Conservation (phyloP, 2,113 vertebrate genomes). For the Daubentonia madagascariensis region DNA sequence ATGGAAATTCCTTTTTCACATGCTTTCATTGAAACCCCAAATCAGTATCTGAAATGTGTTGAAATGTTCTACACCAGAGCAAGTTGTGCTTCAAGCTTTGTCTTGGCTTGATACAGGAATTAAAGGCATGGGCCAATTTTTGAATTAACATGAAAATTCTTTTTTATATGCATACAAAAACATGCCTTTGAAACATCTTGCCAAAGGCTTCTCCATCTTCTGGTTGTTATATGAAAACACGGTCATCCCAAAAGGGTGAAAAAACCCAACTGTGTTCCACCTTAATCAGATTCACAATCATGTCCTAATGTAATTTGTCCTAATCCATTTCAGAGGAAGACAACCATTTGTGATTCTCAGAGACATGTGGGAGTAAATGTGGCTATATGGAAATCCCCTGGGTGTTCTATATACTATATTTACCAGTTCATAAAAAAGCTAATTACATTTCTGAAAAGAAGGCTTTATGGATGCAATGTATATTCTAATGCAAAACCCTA, state of each 20-base stretch:
- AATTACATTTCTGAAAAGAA: slow-evolving; percentile 91
- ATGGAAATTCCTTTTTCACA: slow-evolving; percentile 78
- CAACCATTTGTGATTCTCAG: slow-evolving; percentile 97
- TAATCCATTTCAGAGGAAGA: slow-evolving; percentile 97
- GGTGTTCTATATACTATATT: slow-evolving; percentile 93
- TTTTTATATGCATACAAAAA: slow-evolving; percentile 80
- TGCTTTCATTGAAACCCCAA: slow-evolving; percentile 76
- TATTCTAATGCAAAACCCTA: slow-evolving; percentile 70
- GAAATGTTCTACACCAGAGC: slow-evolving; percentile 63
- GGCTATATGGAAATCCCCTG: slow-evolving; percentile 91
- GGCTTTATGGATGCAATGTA: slow-evolving; percentile 67
- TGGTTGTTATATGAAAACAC: slow-evolving; percentile 89
- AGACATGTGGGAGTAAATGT: slow-evolving; percentile 93
- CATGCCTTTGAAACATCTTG: slow-evolving; percentile 86
- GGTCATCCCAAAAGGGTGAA: slow-evolving; percentile 87
- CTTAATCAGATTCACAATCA: slow-evolving; percentile 98
- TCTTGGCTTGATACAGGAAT: slow-evolving; percentile 80
- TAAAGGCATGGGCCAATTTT: slow-evolving; percentile 80
- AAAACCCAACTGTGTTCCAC: slow-evolving; percentile 91
- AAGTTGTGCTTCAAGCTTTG: slow-evolving; percentile 80
- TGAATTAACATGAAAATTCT: slow-evolving; percentile 81
- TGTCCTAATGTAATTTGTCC: slow-evolving; percentile 98
- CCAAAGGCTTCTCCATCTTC: slow-evolving; percentile 88
- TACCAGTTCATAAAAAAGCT: slow-evolving; percentile 93
- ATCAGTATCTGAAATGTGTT: slow-evolving; percentile 67